Conservation (phyloP, 2,888 invertebrate species). For the Pterobdella sp. region DNA sequence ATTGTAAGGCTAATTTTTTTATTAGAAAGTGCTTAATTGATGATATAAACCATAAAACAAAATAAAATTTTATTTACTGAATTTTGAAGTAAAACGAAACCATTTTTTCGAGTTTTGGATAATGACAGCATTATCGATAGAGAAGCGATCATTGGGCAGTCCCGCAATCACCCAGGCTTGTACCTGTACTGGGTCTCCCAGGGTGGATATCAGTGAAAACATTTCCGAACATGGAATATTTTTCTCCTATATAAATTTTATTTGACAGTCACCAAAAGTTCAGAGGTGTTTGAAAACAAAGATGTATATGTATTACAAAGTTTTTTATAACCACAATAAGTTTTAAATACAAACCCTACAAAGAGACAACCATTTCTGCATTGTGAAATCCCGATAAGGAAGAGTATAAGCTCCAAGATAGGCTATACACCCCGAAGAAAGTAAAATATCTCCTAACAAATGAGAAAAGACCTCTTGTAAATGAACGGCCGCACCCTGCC, state of each 20-base stretch:
- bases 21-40: not conserved
- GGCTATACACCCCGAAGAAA: conserved; percentile 79
- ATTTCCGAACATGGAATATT: conserved; percentile 69
- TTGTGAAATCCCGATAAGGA: conserved; percentile 54
- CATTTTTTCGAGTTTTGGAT: conserved; percentile 67
- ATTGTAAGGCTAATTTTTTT: not conserved
- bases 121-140: conserved; percentile 75
- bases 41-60: not conserved
- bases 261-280: not conserved
- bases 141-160: conserved; percentile 71
- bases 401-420: conserved; percentile 79
- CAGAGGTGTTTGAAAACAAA: not conserved
- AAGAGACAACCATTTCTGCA: conserved; percentile 63
- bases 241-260: conserved; percentile 52
- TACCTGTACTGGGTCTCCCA: conserved; percentile 77
- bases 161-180: conserved; percentile 77
- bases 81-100: conserved; percentile 45
- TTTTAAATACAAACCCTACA: conserved; percentile 50
- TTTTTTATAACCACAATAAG: not conserved
- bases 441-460: conserved; percentile 77
- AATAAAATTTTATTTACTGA: not conserved
- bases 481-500: conserved; percentile 69
- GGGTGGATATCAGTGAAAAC: conserved; percentile 66
- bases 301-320: not conserved
- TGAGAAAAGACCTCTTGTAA: conserved; percentile 69